A percentile compares a stretch with the other conserved stretches of the same genome.
These are phyloP conservation scores for Bubo scandiacus DNA, from an alignment of 2,113 vertebrate genomes.

Conservation along the genomic window DNA sequence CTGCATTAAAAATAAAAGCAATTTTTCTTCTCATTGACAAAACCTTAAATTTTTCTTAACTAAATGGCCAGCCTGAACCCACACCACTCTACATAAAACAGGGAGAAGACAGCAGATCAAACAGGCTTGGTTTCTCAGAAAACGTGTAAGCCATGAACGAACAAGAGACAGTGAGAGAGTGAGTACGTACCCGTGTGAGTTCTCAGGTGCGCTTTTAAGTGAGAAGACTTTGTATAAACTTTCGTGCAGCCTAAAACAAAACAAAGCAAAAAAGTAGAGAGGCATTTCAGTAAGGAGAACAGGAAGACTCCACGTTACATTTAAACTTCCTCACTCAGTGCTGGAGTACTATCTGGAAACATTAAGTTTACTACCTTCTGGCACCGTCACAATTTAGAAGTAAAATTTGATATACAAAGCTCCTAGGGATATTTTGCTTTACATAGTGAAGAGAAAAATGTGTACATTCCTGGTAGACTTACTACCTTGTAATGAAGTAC, in stretches of 20 bases:
- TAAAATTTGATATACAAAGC: not conserved
- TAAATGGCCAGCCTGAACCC: slow-evolving; percentile 27
- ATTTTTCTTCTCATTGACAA: not conserved
- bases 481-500: not conserved
- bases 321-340: not conserved
- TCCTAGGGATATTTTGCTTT: not conserved
- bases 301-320: accelerated
- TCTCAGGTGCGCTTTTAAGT: slow-evolving; percentile 95
- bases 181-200: slow-evolving; percentile 92
- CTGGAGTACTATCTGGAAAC: not conserved
- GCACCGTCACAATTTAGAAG: not conserved
- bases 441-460: not conserved
- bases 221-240: slow-evolving; percentile 98
- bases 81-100: slow-evolving; percentile 27
- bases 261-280: slow-evolving; percentile 32
- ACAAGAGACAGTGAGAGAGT: not conserved
- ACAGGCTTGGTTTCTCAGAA: slow-evolving; percentile 34
- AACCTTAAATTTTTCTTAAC: slow-evolving; percentile 6
- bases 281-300: not conserved
- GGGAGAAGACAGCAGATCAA: slow-evolving; percentile 54
- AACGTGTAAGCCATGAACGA: slow-evolving; percentile 21
- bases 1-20: not conserved
- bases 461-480: not conserved
- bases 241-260: slow-evolving; percentile 89
- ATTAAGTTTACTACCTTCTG: not conserved